Evolutionary conservation across 2,888 invertebrate genomes (phyloP), one percentile per base, ranked within the genome.

Genomic region (Ecdyonurus torrentis): DNA sequence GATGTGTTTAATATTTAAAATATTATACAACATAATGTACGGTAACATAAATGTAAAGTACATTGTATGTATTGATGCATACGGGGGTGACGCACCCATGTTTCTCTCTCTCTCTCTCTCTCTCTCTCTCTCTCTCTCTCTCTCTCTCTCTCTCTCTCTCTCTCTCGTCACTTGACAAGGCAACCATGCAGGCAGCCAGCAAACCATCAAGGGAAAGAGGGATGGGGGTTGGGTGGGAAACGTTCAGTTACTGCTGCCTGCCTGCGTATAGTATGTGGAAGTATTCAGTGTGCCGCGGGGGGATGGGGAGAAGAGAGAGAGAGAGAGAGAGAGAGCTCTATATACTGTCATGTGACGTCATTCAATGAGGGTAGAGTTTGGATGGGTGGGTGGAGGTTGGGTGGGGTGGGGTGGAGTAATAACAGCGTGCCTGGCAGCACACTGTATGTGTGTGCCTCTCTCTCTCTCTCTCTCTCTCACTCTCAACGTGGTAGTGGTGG

Each of bases 201-300:
- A n/a, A n/a, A n/a, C n/a, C 1, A 18, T 37, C 37, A 19, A 50
- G 23, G 22, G 60, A 60, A 20, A 10, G 50, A 60, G 25, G 25
- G 7, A 18, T 1, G 20, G 60, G 50, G 22, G 60, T 20, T 1
- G 50, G 50, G n/a, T n/a, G 50, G 50, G 20, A 18, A 18, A 37
- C 37, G 59, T 59, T 59, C 23, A 59, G 59, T 59, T 24, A 23
- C 59, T 5, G n/a, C n/a, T n/a, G n/a, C n/a, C n/a, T n/a, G n/a
- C n/a, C n/a, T n/a, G 37, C 37, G 37, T 7, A 19, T 23, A 59
- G 37, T 37, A n/a, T n/a, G 37, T 37, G 59, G 59, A 59, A 59
- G 59, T 37, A 37, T 37, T 37, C 37, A 37, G 37, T 37, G 37
- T n/a, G n/a, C 23, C 23, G 18, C 22, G 23, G 23, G 23, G 5